Evolutionary conservation across 2,888 invertebrate genomes (phyloP).

Genomic region (Ceramica pisi): DNA sequence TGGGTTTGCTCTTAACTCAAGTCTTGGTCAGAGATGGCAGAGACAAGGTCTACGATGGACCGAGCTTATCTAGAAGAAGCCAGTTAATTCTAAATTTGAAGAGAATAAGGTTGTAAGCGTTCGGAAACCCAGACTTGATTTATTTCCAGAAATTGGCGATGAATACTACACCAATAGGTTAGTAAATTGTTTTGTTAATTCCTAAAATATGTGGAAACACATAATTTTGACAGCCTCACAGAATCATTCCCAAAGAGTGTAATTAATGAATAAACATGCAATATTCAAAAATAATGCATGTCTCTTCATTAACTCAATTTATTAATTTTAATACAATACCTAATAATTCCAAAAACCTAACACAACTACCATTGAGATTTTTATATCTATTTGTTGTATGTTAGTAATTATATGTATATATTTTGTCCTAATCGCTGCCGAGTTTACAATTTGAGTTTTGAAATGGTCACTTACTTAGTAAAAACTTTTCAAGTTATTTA

Average conservation of each 20-base stretch:
- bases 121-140: too few relatives aligned
- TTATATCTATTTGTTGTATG: slow-evolving; percentile 68
- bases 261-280: slow-evolving; percentile 23
- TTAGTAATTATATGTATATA: slow-evolving; percentile 29
- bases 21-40: too few relatives aligned
- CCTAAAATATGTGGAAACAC: slow-evolving; percentile 45
- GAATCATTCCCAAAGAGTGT: slow-evolving; percentile 10
- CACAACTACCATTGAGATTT: slow-evolving; percentile 80
- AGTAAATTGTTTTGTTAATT: not conserved
- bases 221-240: slow-evolving; percentile 55
- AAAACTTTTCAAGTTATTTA: not conserved
- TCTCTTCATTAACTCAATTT: slow-evolving; percentile 23
- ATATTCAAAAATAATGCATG: slow-evolving; percentile 7
- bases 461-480: slow-evolving; percentile 23
- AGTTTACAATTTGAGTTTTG: slow-evolving; percentile 8
- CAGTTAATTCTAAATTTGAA: too few relatives aligned
- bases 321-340: slow-evolving; percentile 56
- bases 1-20: too few relatives aligned
- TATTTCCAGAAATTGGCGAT: too few relatives aligned
- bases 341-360: slow-evolving; percentile 75
- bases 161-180: not conserved
- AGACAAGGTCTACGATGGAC: too few relatives aligned
- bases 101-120: too few relatives aligned
- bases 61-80: too few relatives aligned
- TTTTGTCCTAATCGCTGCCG: slow-evolving; percentile 49